Evolutionary conservation across 92 coral and sea anemone genomes (phyloP).

Genomic region (Phenganax marumi): DNA sequence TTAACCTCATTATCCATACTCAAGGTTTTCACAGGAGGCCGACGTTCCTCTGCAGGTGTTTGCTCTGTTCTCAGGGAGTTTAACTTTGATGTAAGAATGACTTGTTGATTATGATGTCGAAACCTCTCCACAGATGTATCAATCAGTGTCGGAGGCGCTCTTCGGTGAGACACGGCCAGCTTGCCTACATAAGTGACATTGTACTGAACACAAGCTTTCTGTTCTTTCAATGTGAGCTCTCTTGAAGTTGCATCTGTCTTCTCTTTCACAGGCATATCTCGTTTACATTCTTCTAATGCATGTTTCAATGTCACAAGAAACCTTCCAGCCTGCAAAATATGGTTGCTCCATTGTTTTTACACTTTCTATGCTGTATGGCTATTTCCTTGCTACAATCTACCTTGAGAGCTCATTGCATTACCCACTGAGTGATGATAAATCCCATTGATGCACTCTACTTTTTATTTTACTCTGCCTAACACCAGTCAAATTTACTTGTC

Average conservation of each 20-base stretch:
- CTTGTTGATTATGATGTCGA: constrained; percentile 60
- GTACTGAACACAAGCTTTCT: constrained; percentile 53
- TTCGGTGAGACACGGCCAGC: constrained; percentile 83
- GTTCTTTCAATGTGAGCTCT: not conserved
- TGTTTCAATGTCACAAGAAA: constrained; percentile 32
- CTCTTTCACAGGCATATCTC: constrained; percentile 18
- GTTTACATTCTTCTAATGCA: constrained; percentile 44
- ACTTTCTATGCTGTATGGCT: too few species aligned
- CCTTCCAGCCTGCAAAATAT: constrained; percentile 27
- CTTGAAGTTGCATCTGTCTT: not conserved
- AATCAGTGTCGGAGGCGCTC: constrained; percentile 86
- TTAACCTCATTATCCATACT: constrained; percentile 27
- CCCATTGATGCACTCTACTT: too few species aligned
- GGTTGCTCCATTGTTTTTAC: too few species aligned
- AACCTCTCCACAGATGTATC: constrained; percentile 82
- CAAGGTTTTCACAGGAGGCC: constrained; percentile 3
- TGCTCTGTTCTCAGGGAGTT: constrained; percentile 35
- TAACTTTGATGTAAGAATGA: constrained; percentile 27
- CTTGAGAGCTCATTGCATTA: too few species aligned
- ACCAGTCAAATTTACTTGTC: too few species aligned
- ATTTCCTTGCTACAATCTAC: too few species aligned
- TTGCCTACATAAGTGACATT: constrained; percentile 81
- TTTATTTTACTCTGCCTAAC: too few species aligned
- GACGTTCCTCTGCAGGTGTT: not conserved
- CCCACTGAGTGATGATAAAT: too few species aligned